Percentiles rank a stretch among this genome's conserved stretches.
Evolutionary conservation across 2,797 vertebrate species (phyloP).

Genomic region (Scleropages formosus): DNA sequence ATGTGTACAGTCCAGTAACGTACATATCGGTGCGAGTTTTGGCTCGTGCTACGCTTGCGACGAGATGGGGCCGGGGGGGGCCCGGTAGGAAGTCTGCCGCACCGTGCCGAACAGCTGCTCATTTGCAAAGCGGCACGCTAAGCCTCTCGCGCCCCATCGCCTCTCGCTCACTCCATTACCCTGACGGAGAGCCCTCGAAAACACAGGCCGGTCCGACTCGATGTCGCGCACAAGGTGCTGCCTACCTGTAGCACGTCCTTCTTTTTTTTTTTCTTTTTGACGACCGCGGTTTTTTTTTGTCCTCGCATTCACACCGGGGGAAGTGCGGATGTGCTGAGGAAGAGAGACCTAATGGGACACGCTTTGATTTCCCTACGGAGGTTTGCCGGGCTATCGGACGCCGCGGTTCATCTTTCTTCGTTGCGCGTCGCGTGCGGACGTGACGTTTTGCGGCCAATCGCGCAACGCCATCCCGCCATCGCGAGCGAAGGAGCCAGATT

Average conservation of each 20-base stretch:
- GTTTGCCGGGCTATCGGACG: not conserved
- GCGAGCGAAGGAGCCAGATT: not conserved
- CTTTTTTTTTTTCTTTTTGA: too few relatives aligned
- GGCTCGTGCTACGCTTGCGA: not conserved
- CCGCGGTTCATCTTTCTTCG: not conserved
- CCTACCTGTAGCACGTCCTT: too few relatives aligned
- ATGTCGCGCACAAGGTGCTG: not conserved
- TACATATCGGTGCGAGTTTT: not conserved
- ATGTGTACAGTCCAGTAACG: not conserved
- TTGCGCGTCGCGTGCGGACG: not conserved
- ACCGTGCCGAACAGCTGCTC: slow-evolving; percentile 10
- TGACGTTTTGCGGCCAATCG: not conserved
- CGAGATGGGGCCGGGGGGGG: not conserved
- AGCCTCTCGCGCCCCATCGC: not conserved
- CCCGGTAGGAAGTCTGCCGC: not conserved
- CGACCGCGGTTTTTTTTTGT: too few relatives aligned
- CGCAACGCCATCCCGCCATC: not conserved
- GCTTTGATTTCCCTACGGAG: too few relatives aligned
- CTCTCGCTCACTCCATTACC: not conserved
- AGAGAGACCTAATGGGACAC: too few relatives aligned
- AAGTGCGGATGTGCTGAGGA: too few relatives aligned
- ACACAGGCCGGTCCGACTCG: not conserved
- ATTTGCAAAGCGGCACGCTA: not conserved
- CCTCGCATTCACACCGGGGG: too few relatives aligned
- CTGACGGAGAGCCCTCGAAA: not conserved